Conservation (phyloP, 2,888 invertebrate genomes). For the Cerceris ruficornis region DNA sequence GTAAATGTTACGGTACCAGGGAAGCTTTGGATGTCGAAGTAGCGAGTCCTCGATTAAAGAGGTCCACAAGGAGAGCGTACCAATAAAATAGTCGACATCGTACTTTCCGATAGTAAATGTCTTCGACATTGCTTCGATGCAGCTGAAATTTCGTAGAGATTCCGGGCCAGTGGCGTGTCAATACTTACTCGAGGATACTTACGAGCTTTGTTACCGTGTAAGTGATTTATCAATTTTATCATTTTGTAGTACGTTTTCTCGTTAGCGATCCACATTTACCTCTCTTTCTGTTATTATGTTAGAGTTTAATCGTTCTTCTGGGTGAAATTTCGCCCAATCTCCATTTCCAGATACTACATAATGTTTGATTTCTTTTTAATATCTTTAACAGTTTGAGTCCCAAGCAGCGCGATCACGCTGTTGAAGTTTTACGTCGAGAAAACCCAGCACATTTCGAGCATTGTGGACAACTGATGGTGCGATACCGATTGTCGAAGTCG, state of each 20-base stretch:
- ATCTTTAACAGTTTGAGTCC: no score
- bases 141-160: conserved; percentile 14
- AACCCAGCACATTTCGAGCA: no score
- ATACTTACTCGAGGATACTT: conserved; percentile 5
- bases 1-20: neutral
- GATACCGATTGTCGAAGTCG: no score
- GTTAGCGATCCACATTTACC: neutral
- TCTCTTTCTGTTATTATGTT: neutral
- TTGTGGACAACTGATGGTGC: no score
- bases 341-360: no score
- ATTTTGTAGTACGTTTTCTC: neutral
- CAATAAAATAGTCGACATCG: conserved; percentile 32
- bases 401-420: no score
- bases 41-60: conserved; percentile 6
- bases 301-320: neutral
- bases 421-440: no score
- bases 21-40: neutral
- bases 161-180: neutral
- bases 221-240: neutral
- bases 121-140: conserved; percentile 9
- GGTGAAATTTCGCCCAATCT: no score
- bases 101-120: conserved; percentile 24
- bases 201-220: neutral
- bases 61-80: conserved; percentile 28
- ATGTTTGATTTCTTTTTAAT: no score